Percentiles rank a stretch among this genome's conserved stretches.
These are phyloP conservation scores for Pipra filicauda DNA, from an alignment of 2,113 vertebrate species.

Conservation along the genomic window DNA sequence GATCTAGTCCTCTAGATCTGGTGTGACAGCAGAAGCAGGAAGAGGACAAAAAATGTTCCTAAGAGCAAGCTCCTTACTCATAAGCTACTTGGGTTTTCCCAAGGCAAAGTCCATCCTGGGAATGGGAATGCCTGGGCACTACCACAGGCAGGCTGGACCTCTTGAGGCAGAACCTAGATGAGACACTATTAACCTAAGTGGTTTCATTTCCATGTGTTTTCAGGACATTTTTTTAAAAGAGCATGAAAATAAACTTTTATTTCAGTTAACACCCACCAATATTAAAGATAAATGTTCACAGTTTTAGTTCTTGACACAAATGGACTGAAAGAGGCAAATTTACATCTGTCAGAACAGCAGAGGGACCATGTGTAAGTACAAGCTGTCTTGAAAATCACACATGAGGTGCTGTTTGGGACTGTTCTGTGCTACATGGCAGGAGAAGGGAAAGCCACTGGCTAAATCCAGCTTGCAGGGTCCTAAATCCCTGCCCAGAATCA, in stretches of 20 bases:
- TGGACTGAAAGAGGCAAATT: conserved; percentile 65
- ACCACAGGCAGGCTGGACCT: background rate
- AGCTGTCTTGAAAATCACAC: background rate
- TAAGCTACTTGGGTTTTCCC: background rate
- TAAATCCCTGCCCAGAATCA: background rate
- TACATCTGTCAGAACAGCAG: conserved; percentile 68
- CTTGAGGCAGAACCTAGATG: background rate
- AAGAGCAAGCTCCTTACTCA: background rate
- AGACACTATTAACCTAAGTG: background rate
- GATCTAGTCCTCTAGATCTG: background rate
- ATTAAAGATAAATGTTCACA: conserved; percentile 71
- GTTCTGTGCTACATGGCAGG: background rate
- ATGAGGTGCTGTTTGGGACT: background rate
- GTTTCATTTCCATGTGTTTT: conserved; percentile 28
- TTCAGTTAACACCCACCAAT: conserved; percentile 75
- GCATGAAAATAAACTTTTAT: conserved; percentile 85
- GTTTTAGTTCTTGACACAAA: conserved; percentile 73
- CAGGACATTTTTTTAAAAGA: conserved; percentile 69
- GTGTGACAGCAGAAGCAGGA: background rate
- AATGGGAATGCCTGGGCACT: background rate
- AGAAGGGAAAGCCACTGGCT: background rate
- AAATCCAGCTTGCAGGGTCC: background rate
- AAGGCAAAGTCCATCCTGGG: background rate
- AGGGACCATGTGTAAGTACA: background rate
- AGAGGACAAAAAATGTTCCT: background rate